Percentiles rank a stretch among this genome's conserved stretches.
phyloP scores from a whole-genome alignment of 1,140 invertebrate species.

The Aleiodes sp. region DNA sequence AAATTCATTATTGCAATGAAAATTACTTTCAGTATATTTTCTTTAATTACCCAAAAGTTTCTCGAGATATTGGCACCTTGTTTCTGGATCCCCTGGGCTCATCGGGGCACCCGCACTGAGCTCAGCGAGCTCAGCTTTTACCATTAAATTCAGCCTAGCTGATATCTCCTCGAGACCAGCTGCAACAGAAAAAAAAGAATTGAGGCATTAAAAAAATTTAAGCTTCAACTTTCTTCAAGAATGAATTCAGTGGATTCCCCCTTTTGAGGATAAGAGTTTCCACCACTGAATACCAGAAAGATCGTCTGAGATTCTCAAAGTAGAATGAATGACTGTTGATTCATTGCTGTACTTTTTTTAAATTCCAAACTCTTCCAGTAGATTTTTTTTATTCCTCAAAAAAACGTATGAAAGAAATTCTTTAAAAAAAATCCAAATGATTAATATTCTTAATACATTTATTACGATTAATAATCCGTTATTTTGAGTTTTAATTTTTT shows the following conservation, averaged over 20 bases:
- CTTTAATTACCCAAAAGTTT: slow-evolving; percentile 51
- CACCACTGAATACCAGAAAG: not conserved
- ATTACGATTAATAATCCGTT: too few relatives aligned
- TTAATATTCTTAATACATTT: too few relatives aligned
- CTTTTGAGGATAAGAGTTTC: not conserved
- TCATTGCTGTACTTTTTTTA: too few relatives aligned
- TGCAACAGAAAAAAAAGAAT: slow-evolving; percentile 35
- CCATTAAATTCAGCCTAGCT: slow-evolving; percentile 57
- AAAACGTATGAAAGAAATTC: too few relatives aligned
- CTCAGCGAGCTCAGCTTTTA: slow-evolving; percentile 56
- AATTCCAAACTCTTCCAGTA: too few relatives aligned
- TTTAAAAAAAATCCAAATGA: too few relatives aligned
- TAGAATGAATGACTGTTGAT: not conserved
- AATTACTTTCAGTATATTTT: not conserved
- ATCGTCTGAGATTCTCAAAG: not conserved
- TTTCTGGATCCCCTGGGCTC: slow-evolving; percentile 54
- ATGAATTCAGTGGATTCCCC: not conserved
- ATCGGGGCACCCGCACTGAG: slow-evolving; percentile 49
- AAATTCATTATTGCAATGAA: not conserved
- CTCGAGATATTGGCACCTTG: slow-evolving; percentile 56
- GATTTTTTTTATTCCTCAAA: too few relatives aligned
- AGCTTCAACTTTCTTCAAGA: not conserved
- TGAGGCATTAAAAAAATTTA: not conserved
- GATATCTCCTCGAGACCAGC: slow-evolving; percentile 59
- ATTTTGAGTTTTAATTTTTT: too few relatives aligned